These are phyloP conservation scores for Drosophila fungiperda DNA, from an alignment of 2,888 invertebrate genomes.

Conservation along the genomic window DNA sequence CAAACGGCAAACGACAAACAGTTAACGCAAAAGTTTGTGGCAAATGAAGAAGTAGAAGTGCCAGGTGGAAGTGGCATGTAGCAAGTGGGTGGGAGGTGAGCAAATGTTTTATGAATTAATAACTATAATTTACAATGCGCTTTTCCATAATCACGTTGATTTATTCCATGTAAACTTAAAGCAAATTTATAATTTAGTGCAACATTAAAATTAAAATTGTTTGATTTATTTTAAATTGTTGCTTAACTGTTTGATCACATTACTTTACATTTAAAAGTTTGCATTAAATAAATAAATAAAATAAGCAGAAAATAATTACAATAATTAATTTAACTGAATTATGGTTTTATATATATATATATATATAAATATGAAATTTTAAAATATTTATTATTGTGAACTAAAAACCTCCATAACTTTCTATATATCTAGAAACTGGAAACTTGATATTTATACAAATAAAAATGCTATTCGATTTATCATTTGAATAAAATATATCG, in stretches of 20 bases:
- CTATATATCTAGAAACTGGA: neutral
- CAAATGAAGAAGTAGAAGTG: neutral
- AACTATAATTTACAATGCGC: neutral
- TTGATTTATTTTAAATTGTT: no score
- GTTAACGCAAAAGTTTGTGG: neutral
- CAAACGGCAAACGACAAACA: slow-evolving; percentile 10
- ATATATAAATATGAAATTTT: neutral
- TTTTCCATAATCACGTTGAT: neutral
- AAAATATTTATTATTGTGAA: neutral
- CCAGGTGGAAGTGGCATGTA: neutral
- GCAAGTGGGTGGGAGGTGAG: neutral
- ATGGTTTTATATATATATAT: fast-evolving
- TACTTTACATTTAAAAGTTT: no score
- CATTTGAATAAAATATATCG: neutral
- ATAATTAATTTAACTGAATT: neutral
- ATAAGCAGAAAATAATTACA: neutral
- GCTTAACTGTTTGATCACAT: no score
- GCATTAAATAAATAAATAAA: neutral
- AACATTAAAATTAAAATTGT: neutral
- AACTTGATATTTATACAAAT: neutral
- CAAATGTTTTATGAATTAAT: neutral
- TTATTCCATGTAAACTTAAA: neutral
- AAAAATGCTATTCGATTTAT: neutral
- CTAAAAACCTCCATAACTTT: neutral
- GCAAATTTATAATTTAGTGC: neutral